Evolutionary conservation across 2,113 vertebrate species (phyloP), one percentile per base, ranked within the genome.

Genomic region (Aspidoscelis tigris): DNA sequence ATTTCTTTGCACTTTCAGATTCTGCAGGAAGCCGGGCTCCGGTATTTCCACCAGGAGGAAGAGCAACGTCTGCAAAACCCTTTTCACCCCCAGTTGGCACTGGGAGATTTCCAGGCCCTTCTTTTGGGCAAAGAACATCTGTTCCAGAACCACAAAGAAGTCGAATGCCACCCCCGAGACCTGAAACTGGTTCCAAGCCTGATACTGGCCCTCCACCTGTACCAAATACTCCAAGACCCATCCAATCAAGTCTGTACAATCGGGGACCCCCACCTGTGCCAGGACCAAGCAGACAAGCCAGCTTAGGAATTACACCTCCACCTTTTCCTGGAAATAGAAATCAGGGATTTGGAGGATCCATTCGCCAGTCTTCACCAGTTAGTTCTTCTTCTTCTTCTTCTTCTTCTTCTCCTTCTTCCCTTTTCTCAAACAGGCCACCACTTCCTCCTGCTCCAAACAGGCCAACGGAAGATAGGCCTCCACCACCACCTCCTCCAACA

Each of bases 221-320:
- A 8, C 98, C 98, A 64, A 99, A 91, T 81, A 97, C 97, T 0
- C 98, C 98, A 0, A 94, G 98, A 18, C 98, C 98, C 11, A 33
- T 87, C 55, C 94, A 95, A 41, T 92, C 93, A 71, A 90, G 84
- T 78, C 90, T 91, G 61, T 96, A 97, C 53, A 95, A 90, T 61
- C 95, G 96, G 7, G 97, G 93, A 2, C 93, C 95, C 2, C 95
- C 95, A 0, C 93, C 97, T 0, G 93, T 96, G 58, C 96, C 96
- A 0, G 91, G 83, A 4, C 87, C 89, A 22, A 95, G 92, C 76
- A 92, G 97, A 44, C 94, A 96, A 41, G 93, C 95, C 7, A 92
- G 88, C 76, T 90, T 93, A 0, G 91, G 95, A 10, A 92, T 95
- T 0, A 84, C 95, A 0, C 89, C 95, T 1, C 95, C 96, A 16